These are phyloP conservation scores for Oryctes rhinoceros DNA, from an alignment of 1,140 invertebrate species.

Conservation along the genomic window DNA sequence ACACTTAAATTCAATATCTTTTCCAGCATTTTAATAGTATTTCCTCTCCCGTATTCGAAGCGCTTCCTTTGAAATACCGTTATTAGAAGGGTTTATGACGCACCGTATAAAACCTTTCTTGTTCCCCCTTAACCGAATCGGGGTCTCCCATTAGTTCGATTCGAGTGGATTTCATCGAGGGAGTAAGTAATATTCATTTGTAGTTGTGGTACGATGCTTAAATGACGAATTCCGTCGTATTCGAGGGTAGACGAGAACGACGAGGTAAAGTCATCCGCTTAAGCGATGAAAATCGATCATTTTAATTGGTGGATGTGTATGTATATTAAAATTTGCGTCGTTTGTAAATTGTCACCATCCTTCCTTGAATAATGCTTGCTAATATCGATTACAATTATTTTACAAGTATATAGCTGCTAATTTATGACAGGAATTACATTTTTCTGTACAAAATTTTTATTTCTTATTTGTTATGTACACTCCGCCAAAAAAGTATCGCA, in stretches of 20 bases:
- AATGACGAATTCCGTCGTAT: slow-evolving; percentile 7
- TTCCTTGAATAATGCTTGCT: not conserved
- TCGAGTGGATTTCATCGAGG: not conserved
- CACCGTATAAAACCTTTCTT: slow-evolving; percentile 8
- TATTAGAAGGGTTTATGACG: slow-evolving; percentile 14
- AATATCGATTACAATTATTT: no score
- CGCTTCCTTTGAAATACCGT: slow-evolving; percentile 2
- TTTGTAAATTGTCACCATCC: not conserved
- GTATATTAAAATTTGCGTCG: slow-evolving; percentile 5
- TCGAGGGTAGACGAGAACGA: not conserved
- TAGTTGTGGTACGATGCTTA: not conserved
- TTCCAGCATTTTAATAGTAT: not conserved
- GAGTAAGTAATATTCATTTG: not conserved
- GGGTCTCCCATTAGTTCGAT: not conserved
- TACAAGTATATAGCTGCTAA: no score
- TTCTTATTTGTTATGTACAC: no score
- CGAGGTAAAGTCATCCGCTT: not conserved
- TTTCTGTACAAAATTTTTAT: no score
- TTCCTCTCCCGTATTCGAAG: not conserved
- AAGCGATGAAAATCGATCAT: not conserved
- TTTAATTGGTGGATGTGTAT: slow-evolving; percentile 1
- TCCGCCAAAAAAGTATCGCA: no score
- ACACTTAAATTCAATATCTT: slow-evolving; percentile 10
- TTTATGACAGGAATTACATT: no score
- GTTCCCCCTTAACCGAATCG: not conserved